Percentiles rank a stretch among this genome's conserved stretches.
phyloP scores from a whole-genome alignment of 2,888 invertebrate genomes.

The Idaea dimidiata region DNA sequence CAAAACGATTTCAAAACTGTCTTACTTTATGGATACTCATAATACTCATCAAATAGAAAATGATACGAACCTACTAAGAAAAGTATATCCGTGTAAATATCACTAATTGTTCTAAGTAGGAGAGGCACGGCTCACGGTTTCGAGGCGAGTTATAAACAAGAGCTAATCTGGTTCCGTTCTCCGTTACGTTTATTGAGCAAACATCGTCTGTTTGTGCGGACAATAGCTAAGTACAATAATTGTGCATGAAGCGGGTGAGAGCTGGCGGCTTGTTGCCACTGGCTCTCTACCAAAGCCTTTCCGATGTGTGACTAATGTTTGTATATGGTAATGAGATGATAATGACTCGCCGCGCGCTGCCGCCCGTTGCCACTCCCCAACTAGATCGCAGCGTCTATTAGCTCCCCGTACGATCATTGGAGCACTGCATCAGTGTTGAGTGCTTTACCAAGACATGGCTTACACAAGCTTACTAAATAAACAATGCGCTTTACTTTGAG shows the following conservation, averaged over 20 bases:
- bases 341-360: slow-evolving; percentile 45
- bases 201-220: slow-evolving; percentile 64
- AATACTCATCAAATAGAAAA: no score
- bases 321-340: slow-evolving; percentile 76
- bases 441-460: slow-evolving; percentile 48
- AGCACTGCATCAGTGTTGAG: slow-evolving; percentile 48
- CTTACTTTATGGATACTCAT: no score
- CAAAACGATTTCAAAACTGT: no score
- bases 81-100: slow-evolving; percentile 6
- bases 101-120: slow-evolving; percentile 19
- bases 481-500: slow-evolving; percentile 47
- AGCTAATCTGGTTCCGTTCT: slow-evolving; percentile 67
- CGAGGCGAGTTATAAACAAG: slow-evolving; percentile 59
- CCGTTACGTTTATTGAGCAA: slow-evolving; percentile 72
- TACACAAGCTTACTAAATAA: slow-evolving; percentile 66
- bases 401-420: slow-evolving; percentile 53
- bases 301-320: slow-evolving; percentile 74
- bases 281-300: slow-evolving; percentile 63
- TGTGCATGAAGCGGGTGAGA: slow-evolving; percentile 65
- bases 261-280: slow-evolving; percentile 62
- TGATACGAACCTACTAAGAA: neutral
- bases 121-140: slow-evolving; percentile 12
- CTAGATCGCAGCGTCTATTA: slow-evolving; percentile 61
- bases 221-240: slow-evolving; percentile 77
- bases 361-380: slow-evolving; percentile 50